phyloP scores from a whole-genome alignment of 2,797 vertebrate species.

The Cyclopterus lumpus region DNA sequence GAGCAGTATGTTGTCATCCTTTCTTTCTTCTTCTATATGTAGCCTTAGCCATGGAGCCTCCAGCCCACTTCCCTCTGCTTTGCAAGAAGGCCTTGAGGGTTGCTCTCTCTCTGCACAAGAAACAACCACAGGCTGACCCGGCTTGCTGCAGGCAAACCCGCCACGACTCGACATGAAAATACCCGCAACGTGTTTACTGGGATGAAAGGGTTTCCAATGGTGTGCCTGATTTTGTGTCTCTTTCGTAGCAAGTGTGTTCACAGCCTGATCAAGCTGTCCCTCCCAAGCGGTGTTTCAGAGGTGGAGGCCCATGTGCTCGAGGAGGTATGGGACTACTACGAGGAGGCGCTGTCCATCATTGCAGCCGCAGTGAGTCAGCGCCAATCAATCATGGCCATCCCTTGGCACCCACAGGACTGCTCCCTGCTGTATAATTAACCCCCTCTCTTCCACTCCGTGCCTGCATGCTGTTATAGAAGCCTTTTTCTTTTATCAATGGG shows the following conservation, averaged over 20 bases:
- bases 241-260: constrained; percentile 88
- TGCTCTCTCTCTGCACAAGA: constrained; percentile 86
- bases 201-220: constrained; percentile 21
- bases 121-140: constrained; percentile 81
- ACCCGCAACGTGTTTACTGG: background rate
- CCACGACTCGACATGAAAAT: constrained; percentile 20
- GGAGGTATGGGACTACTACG: constrained; percentile 90
- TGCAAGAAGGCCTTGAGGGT: constrained; percentile 90
- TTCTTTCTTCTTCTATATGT: constrained; percentile 12
- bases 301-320: constrained; percentile 83
- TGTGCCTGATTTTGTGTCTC: constrained; percentile 27
- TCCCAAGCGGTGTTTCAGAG: constrained; percentile 84
- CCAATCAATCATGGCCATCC: constrained; percentile 64
- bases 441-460: constrained; percentile 67
- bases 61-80: constrained; percentile 88
- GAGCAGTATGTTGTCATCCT: background rate
- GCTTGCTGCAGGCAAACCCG: constrained; percentile 85
- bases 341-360: constrained; percentile 88
- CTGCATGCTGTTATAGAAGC: constrained; percentile 74
- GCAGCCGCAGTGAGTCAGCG: constrained; percentile 86
- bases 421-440: constrained; percentile 78
- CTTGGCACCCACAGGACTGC: constrained; percentile 60
- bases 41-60: constrained; percentile 92
- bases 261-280: constrained; percentile 90
- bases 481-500: constrained; percentile 77